phyloP scores from a whole-genome alignment of 1,140 invertebrate species.

The Drosophila novamexicana region DNA sequence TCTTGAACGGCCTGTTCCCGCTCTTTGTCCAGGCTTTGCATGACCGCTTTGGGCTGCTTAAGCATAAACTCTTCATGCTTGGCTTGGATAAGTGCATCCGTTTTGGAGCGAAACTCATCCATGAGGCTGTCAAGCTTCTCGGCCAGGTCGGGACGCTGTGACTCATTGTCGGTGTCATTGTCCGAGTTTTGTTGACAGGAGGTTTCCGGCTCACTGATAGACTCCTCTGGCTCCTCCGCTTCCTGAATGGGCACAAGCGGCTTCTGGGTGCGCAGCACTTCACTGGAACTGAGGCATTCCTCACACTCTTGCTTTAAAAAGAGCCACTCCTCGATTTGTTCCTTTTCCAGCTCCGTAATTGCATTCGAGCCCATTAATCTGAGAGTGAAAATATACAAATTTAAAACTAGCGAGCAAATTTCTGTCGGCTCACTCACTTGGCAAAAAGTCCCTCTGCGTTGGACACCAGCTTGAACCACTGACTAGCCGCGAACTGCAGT shows the following conservation, averaged over 20 bases:
- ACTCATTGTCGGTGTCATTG: conserved; percentile 87
- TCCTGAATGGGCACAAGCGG: conserved; percentile 88
- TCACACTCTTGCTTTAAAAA: conserved; percentile 94
- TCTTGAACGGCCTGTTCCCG: conserved; percentile 42
- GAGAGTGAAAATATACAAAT: background rate
- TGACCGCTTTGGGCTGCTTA: conserved; percentile 77
- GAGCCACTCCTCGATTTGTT: conserved; percentile 93
- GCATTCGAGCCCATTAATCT: conserved; percentile 86
- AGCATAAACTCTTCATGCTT: conserved; percentile 86
- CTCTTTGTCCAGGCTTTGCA: conserved; percentile 72
- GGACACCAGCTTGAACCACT: conserved; percentile 92
- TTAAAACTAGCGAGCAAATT: background rate
- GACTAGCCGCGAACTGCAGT: conserved; percentile 91
- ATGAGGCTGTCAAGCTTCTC: conserved; percentile 90
- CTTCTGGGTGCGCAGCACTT: conserved; percentile 85
- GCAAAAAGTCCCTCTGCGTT: conserved; percentile 93
- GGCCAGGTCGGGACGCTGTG: conserved; percentile 88
- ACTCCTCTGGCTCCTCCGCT: conserved; percentile 86
- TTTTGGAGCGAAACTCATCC: conserved; percentile 89
- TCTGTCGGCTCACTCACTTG: conserved; percentile 84
- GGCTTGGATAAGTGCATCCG: conserved; percentile 87
- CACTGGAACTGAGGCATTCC: conserved; percentile 90
- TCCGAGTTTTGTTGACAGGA: conserved; percentile 86
- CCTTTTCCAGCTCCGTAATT: conserved; percentile 86
- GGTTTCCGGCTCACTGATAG: conserved; percentile 84